Conservation (phyloP, 2,888 invertebrate genomes). For the Stenchaetothrips biformis region DNA sequence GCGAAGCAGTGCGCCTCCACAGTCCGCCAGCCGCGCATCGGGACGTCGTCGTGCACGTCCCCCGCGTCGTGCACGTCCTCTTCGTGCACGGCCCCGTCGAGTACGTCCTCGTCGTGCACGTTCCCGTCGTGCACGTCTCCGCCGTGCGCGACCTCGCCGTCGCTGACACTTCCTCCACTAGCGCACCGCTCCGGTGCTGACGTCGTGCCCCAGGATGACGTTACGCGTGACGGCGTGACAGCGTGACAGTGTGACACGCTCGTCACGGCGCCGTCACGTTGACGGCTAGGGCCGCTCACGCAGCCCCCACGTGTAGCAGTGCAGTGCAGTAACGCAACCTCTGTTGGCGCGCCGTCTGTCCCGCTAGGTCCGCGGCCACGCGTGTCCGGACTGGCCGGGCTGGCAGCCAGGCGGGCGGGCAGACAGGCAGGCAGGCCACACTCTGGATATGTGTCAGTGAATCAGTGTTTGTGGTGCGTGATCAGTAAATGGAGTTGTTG, state of each 20-base stretch:
- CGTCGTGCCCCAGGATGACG: not conserved
- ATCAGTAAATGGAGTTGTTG: conserved; percentile 1
- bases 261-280: not conserved
- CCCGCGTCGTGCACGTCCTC: not conserved
- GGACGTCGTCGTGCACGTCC: not conserved
- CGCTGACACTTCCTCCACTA: not conserved
- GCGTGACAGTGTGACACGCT: not conserved
- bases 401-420: too few relatives aligned
- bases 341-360: too few relatives aligned
- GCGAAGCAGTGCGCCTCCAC: not conserved
- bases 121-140: not conserved
- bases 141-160: not conserved
- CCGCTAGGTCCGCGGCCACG: too few relatives aligned
- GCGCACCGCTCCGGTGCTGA: not conserved
- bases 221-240: not conserved
- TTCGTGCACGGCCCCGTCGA: not conserved
- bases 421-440: too few relatives aligned
- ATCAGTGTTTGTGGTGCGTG: not conserved
- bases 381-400: too few relatives aligned
- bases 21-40: too few relatives aligned
- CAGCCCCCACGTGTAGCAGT: too few relatives aligned
- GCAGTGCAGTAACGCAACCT: too few relatives aligned
- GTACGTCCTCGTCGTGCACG: not conserved
- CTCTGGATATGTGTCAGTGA: not conserved
- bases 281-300: not conserved